Base-by-base conservation (phyloP, 1,140 invertebrate species). In the Arctopsyche grandis region DNA sequence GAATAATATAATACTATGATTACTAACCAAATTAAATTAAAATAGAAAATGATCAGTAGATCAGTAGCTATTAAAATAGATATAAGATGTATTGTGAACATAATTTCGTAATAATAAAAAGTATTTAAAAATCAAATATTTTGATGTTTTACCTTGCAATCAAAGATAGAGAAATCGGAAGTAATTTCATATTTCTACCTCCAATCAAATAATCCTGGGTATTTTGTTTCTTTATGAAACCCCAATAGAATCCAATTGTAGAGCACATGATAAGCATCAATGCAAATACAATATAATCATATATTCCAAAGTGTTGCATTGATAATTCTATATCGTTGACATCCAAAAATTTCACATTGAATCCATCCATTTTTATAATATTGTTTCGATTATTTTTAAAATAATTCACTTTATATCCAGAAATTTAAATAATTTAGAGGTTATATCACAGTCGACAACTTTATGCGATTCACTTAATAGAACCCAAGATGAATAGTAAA, bases 181-280 rank as follows among this genome's bases (percentile, higher is more conserved):
- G 90, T 7, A 93, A 88, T 66, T 91, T 91, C 95, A 98, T 95
- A 79, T 93, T 93, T 79, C 94, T 90, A 7, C 94, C 95, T 0
- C 94, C 96, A 80, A 97, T 92, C 19, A 98, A 87, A 85, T 97
- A 97, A 80, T 96, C 94, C 69, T 92, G 91, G 0, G 91, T 91
- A 74, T 90, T 89, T 56, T 93, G 91, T 58, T 92, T 91, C 69
- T 92, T 92, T 38, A 91, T 88, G 77, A 94, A 93, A 5, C 93
- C 94, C 84, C 94, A 96, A 84, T 94, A 95, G 9, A 96, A 83
- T 0, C 95, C 95, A 52, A 97, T 93, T 0, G 88, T 87, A 5
- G 93, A 90, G 79, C 94, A 96, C 10, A 92, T 88, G 3, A 90
- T 81, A 58, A 96, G 85, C 94, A 96, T 95, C 0, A 89, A 78